Base-by-base conservation (phyloP, 2,113 vertebrate genomes). In the Mola mola region DNA sequence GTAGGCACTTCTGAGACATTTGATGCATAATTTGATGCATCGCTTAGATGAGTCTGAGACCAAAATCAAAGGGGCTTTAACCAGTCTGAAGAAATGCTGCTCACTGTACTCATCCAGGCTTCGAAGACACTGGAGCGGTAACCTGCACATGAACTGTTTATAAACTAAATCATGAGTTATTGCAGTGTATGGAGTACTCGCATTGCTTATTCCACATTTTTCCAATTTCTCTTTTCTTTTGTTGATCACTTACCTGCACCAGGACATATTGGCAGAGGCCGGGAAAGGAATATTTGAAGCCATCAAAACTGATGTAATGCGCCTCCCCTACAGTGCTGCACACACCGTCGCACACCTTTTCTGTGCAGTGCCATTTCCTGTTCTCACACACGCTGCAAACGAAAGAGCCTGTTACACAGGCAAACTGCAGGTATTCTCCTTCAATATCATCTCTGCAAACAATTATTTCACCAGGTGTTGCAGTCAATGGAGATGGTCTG, bases 241-340 rank as follows among this genome's bases (percentile, higher is more conserved):
- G 50, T 26, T 21, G 3, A 21, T 63, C 7, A 60, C 91, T 93
- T 87, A 99, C 97, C 95, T 99, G 95, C 29, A 83, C 94, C 65
- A 99, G 81, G 1, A 99, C 91, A 2, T 99, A 99, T 17, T 96
- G 95, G 64, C 97, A 99, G 51, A 93, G 92, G 26, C 97, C 97
- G 0, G 94, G 94, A 66, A 98, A 99, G 3, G 87, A 89, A 63
- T 95, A 99, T 41, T 94, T 93, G 60, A 96, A 19, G 28, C 96
- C 96, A 48, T 99, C 97, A 16, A 98, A 99, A 24, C 95, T 96
- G 74, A 97, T 80, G 85, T 96, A 98, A 81, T 99, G 94, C 0
- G 93, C 90, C 40, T 93, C 89, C 37, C 96, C 97, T 0, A 98
- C 76, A 0, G 88, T 85, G 5, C 89, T 93, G 71, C 97, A 98